Evolutionary conservation across 1,140 invertebrate genomes (phyloP).

Genomic region (Eueides isabella): DNA sequence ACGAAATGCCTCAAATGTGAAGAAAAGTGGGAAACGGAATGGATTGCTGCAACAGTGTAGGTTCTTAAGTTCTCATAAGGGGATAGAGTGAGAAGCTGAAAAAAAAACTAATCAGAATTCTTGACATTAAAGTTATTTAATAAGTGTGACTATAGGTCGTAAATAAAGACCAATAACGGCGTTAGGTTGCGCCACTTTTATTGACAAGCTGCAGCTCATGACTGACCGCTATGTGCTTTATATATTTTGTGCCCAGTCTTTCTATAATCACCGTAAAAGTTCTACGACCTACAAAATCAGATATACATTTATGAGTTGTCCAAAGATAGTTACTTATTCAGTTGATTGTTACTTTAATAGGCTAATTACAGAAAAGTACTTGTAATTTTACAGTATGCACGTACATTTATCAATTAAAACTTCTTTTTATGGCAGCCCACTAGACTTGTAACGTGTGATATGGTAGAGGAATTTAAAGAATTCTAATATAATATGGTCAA

Average conservation of each 20-base stretch:
- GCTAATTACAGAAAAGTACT: not conserved
- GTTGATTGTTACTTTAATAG: not conserved
- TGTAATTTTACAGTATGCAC: constrained; percentile 21
- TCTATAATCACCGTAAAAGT: not conserved
- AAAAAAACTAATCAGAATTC: too few relatives aligned
- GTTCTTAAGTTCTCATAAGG: too few relatives aligned
- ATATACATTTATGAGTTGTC: not conserved
- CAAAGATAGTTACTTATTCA: not conserved
- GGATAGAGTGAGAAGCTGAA: too few relatives aligned
- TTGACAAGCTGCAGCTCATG: too few relatives aligned
- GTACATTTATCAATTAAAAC: constrained; percentile 31
- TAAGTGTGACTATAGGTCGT: too few relatives aligned
- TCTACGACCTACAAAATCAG: not conserved
- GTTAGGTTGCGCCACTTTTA: too few relatives aligned
- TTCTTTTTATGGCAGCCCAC: constrained; percentile 21
- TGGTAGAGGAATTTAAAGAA: not conserved
- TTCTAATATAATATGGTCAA: not conserved
- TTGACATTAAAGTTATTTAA: too few relatives aligned
- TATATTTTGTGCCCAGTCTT: not conserved
- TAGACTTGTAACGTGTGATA: not conserved
- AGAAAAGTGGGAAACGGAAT: too few relatives aligned
- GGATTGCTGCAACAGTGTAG: too few relatives aligned
- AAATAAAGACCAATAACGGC: too few relatives aligned
- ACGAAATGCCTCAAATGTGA: too few relatives aligned
- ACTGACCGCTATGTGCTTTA: not conserved